Base-by-base conservation (phyloP, 1,140 invertebrate genomes). In the Thalassaphorura encarpata region DNA sequence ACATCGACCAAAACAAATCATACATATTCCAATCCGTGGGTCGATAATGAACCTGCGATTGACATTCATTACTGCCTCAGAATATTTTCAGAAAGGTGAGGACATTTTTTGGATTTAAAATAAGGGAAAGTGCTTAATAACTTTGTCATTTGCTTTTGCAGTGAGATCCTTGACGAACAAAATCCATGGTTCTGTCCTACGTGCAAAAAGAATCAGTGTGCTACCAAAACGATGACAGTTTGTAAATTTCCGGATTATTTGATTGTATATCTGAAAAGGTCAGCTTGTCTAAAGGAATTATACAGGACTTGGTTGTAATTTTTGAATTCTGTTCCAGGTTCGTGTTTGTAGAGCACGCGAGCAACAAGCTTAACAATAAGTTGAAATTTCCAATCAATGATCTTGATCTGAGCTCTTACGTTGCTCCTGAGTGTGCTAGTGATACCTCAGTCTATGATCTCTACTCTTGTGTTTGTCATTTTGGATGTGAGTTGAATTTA, bases 181-280 rank as follows among this genome's bases (percentile, higher is more conserved):
- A 84, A 83, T 72, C 81, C 81, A 19, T 84, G 83, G 82, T 82
- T 76, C 69, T 84, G 83, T 70, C 81, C 82, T 6, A 73, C 74
- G 51, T 84, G 82, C 66, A 72, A 79, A 63, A 73, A 73, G 55
- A 83, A 83, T 63, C 80, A 81, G 62, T 78, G 79, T 69, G 83
- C 83, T 11, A 83, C 79, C 26, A 84, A 84, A 69, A 82, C 80
- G 8, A 73, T 85, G 42, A 79, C 80, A 11, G 77, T 84, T 46
- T 83, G 81, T 74, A 73, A 78, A 60, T 83, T 79, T 68, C 82
- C 83, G 6, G 79, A 82, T 69, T 82, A 77, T 64, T 74, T 84
- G 6, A 83, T 84, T 67, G 77, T 84, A 33, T 83, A 84, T 68
- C 72, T 84, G 39, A 84, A 84, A 72, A 76, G 81, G 81, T 83